Conservation (phyloP, 2,113 vertebrate genomes). For the Nicator chloris region DNA sequence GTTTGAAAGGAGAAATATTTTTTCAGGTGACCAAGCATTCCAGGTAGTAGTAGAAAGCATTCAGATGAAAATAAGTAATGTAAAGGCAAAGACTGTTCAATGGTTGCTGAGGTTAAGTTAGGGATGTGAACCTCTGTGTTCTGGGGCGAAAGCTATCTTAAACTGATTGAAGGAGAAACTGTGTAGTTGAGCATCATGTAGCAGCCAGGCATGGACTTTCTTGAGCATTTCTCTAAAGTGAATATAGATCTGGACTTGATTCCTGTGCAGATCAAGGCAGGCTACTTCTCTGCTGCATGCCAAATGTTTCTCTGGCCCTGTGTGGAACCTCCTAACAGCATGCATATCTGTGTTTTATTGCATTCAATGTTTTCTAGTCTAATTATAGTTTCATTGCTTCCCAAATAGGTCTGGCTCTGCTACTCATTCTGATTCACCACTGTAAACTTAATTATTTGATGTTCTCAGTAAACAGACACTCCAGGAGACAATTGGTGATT, state of each 20-base stretch:
- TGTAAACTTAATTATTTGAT: conserved; percentile 16
- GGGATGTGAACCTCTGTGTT: background rate
- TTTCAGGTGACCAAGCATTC: background rate
- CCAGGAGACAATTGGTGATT: background rate
- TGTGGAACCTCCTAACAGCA: background rate
- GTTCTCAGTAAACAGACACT: conserved; percentile 21
- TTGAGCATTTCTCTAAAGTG: background rate
- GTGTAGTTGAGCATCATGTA: background rate
- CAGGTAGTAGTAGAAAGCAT: background rate
- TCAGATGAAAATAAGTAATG: background rate
- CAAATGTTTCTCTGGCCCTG: background rate
- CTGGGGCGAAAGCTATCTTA: background rate
- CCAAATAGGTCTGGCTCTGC: background rate
- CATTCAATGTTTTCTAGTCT: background rate
- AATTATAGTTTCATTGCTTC: conserved; percentile 1
- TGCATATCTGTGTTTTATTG: background rate
- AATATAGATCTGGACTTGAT: background rate
- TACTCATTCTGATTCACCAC: conserved; percentile 34
- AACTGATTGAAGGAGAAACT: background rate
- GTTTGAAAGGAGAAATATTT: background rate
- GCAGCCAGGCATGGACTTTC: background rate
- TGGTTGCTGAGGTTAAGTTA: background rate
- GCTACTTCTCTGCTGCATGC: background rate
- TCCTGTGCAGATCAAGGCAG: background rate
- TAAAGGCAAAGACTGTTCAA: background rate